These are phyloP conservation scores for Euura lappo DNA, from an alignment of 1,140 invertebrate species.

Conservation along the genomic window DNA sequence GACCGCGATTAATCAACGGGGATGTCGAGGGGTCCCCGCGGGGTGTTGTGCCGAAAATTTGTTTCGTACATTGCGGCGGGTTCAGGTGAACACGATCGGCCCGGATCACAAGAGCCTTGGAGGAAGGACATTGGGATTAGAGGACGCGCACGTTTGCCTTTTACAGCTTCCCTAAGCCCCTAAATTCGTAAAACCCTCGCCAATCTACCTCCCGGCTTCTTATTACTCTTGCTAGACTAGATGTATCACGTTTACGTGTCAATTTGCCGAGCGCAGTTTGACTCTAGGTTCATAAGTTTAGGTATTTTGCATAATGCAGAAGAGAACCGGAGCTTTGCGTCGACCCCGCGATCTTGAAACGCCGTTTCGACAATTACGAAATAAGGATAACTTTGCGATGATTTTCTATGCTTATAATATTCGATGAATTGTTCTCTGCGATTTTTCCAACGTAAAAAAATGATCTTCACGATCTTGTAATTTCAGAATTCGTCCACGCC, in stretches of 20 bases:
- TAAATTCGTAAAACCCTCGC: background rate
- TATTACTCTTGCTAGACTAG: background rate
- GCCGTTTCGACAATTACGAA: too few species aligned
- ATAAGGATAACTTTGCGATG: too few species aligned
- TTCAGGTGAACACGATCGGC: background rate
- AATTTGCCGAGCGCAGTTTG: background rate
- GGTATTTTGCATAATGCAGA: too few species aligned
- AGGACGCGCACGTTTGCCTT: slow-evolving; percentile 4
- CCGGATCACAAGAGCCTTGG: background rate
- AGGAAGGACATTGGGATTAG: background rate
- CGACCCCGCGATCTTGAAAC: too few species aligned
- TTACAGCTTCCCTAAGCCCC: background rate
- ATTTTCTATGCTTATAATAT: too few species aligned
- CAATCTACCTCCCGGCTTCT: background rate
- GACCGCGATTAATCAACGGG: too few species aligned
- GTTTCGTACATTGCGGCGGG: background rate
- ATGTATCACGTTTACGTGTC: background rate
- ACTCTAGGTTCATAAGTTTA: too few species aligned
- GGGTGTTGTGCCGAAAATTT: background rate
- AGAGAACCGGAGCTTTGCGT: too few species aligned
- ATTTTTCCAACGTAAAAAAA: background rate
- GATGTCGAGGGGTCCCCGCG: background rate
- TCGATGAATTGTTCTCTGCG: background rate
- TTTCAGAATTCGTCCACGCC: slow-evolving; percentile 83
- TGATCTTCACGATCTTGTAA: background rate